Evolutionary conservation across 2,113 vertebrate genomes (phyloP).

Genomic region (Cathartes aura): DNA sequence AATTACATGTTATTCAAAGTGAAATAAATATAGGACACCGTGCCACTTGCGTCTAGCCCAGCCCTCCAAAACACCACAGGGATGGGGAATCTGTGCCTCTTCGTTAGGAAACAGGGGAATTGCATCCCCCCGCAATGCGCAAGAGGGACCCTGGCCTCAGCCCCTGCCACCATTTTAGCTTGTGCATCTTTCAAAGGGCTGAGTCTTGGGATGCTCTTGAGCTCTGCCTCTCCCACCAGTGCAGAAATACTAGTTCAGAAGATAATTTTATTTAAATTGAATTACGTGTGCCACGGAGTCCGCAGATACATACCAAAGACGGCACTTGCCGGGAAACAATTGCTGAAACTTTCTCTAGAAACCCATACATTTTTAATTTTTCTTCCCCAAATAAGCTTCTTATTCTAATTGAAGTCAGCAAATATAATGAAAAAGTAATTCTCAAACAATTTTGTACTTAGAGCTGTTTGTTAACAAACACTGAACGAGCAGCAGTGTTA

Average conservation of each 20-base stretch:
- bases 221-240: background rate
- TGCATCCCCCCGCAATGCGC: background rate
- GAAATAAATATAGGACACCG: background rate
- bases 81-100: background rate
- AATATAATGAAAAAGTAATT: constrained; percentile 74
- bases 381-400: constrained; percentile 68
- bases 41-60: background rate
- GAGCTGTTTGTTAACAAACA: constrained; percentile 82
- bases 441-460: constrained; percentile 77
- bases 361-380: constrained; percentile 66
- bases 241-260: background rate
- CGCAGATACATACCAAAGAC: background rate
- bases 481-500: constrained; percentile 61
- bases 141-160: background rate
- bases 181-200: background rate
- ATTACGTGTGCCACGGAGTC: background rate
- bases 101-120: accelerated
- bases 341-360: constrained; percentile 62
- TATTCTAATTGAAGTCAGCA: constrained; percentile 75
- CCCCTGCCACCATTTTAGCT: background rate
- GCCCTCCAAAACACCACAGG: background rate
- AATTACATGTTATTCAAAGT: background rate
- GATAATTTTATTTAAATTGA: constrained; percentile 17
- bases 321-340: constrained; percentile 30
- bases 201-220: background rate